Evolutionary conservation across 2,888 invertebrate species (phyloP), one percentile per base, ranked within the genome.

Genomic region (Chrysolina oricalcia): DNA sequence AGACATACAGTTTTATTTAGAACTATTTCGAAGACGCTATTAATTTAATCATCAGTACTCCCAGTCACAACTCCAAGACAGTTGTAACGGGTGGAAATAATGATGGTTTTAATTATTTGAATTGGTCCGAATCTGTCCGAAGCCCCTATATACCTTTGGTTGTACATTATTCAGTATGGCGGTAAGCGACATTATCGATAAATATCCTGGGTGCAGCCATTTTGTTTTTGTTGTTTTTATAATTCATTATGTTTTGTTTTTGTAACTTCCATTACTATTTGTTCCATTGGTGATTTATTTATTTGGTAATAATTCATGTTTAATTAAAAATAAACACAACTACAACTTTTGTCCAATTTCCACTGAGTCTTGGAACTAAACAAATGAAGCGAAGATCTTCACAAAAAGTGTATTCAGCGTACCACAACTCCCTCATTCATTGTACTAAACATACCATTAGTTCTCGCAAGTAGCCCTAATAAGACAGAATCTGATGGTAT

Each of bases 161-260:
- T 59, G n/a, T 59, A 9, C 23, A 59, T 27, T 59, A 59, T 59
- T 35, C 35, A 59, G 59, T 27, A 50, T 50, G 50, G 50, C 50
- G 19, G 50, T 50, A 9, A 50, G n/a, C 50, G 9, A 35, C 59
- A 35, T 59, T 35, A 59, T 59, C 17, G 59, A 59, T 59, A n/a
- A 27, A 23, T 59, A 8, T 59, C 35, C 6, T 23, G n/a, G 27
- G 27, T 59, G 59, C 27, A 27, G 6, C 27, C 59, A 41, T 35
- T 35, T 43, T 41, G 35, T 53, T 41, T 65, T 11, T 80, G 56
- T 70, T 56, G 59, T 27, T 15, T 35, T 23, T 8, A 59, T 53
- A 21, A 21, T 53, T 21, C 21, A 53, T 53, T 11, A 21, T 21
- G 11, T 53, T 50, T 21, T 35, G 35, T 35, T 35, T 35, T 35